Evolutionary conservation across 2,797 vertebrate species (phyloP).

Genomic region (Apodemus agrarius): DNA sequence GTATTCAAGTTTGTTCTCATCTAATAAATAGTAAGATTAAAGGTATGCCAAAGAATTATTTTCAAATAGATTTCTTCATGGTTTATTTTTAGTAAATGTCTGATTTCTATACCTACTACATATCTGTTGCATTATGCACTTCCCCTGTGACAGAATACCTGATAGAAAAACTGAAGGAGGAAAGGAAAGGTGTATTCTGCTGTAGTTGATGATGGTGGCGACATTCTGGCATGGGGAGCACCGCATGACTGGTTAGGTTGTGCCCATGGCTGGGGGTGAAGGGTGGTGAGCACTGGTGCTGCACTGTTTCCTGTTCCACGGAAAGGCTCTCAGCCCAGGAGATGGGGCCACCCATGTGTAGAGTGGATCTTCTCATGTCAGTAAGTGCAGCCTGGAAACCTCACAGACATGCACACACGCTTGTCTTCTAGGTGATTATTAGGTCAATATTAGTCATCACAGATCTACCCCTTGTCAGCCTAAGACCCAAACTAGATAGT

Average conservation of each 20-base stretch:
- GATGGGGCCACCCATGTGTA: background rate
- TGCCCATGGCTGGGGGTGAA: background rate
- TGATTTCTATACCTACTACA: background rate
- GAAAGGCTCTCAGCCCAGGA: background rate
- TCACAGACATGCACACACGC: background rate
- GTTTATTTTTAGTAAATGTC: background rate
- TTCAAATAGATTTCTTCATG: background rate
- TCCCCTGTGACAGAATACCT: background rate
- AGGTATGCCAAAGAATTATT: background rate
- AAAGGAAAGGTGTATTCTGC: background rate
- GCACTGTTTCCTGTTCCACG: background rate
- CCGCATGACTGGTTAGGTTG: background rate
- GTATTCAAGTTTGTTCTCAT: background rate
- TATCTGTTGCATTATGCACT: background rate
- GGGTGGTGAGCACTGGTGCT: background rate
- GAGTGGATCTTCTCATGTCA: background rate
- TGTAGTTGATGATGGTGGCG: background rate
- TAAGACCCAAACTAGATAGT: background rate
- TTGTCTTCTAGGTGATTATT: background rate
- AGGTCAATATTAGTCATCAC: background rate
- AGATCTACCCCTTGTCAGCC: background rate
- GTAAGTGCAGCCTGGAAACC: background rate
- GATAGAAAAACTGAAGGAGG: background rate
- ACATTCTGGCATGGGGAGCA: background rate
- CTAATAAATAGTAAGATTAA: background rate